Percentiles rank a stretch among this genome's conserved stretches.
These are phyloP conservation scores for Ormyrus labotus DNA, from an alignment of 2,888 invertebrate species.

Conservation along the genomic window DNA sequence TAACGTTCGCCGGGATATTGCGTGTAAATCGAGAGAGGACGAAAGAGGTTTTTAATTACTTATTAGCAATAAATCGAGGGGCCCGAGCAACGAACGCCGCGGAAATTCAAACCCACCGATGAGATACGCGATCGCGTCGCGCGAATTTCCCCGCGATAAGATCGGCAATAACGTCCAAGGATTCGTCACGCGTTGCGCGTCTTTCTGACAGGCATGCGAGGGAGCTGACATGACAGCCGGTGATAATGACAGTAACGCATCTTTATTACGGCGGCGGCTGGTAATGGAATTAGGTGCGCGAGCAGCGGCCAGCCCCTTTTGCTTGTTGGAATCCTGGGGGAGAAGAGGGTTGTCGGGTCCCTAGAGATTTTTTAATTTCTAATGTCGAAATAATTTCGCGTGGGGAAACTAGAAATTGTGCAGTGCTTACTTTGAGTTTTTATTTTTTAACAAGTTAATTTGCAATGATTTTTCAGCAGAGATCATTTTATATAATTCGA, in stretches of 20 bases:
- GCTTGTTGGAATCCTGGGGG: background rate
- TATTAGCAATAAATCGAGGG: slow-evolving; percentile 44
- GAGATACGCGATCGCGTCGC: background rate
- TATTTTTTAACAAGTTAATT: too few species aligned
- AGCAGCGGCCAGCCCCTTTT: background rate
- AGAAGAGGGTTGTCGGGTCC: background rate
- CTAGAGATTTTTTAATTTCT: too few species aligned
- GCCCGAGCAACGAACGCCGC: slow-evolving; percentile 17
- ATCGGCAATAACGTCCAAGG: slow-evolving; percentile 47
- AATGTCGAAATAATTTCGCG: too few species aligned
- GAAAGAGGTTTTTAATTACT: slow-evolving; percentile 35
- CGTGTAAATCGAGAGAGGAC: too few species aligned
- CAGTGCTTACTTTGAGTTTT: too few species aligned
- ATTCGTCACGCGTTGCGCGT: slow-evolving; percentile 52
- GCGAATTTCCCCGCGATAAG: slow-evolving; percentile 38
- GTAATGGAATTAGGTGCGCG: slow-evolving; percentile 66
- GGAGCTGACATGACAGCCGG: slow-evolving; percentile 43
- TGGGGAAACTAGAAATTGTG: too few species aligned
- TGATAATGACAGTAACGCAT: slow-evolving; percentile 66
- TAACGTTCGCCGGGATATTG: background rate
- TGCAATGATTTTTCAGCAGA: too few species aligned
- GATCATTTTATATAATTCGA: too few species aligned
- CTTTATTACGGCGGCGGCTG: slow-evolving; percentile 59
- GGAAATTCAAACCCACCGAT: background rate
- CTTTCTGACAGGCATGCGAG: background rate